A percentile compares a stretch with the other conserved stretches of the same genome.
Evolutionary conservation across 53 echinoderm and acorn worm genomes (phyloP).

Genomic region (Paracentrotus lividus): DNA sequence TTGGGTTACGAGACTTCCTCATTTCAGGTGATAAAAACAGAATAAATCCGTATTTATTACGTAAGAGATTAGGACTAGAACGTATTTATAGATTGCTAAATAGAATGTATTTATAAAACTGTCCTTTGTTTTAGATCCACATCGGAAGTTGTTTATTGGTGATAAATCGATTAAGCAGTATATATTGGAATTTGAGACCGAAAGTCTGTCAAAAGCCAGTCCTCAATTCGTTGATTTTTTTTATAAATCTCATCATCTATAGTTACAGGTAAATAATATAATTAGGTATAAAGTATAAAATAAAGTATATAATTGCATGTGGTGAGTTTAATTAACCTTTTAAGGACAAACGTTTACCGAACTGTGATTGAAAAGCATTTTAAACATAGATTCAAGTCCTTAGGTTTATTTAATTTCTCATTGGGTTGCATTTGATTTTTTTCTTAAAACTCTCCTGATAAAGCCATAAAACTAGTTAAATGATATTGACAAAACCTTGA

Average conservation of each 20-base stretch:
- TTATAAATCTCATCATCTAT: background rate
- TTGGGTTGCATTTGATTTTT: too few relatives aligned
- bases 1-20: background rate
- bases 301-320: too few relatives aligned
- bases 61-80: constrained; percentile 15
- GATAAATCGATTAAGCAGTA: background rate
- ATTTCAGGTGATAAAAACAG: constrained; percentile 11
- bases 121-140: background rate
- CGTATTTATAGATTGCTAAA: background rate
- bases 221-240: background rate
- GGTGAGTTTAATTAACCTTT: too few relatives aligned
- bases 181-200: background rate
- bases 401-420: too few relatives aligned
- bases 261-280: too few relatives aligned
- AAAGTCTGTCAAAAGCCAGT: background rate
- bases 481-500: too few relatives aligned
- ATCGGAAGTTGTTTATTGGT: constrained; percentile 26
- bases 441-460: too few relatives aligned
- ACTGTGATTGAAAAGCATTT: too few relatives aligned
- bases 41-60: constrained; percentile 12
- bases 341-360: too few relatives aligned
- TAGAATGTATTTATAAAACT: background rate
- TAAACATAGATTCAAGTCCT: too few relatives aligned
- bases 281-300: too few relatives aligned
- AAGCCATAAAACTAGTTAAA: too few relatives aligned